Evolutionary conservation across 2,888 invertebrate genomes (phyloP).

Genomic region (Ormyrus pomaceus): DNA sequence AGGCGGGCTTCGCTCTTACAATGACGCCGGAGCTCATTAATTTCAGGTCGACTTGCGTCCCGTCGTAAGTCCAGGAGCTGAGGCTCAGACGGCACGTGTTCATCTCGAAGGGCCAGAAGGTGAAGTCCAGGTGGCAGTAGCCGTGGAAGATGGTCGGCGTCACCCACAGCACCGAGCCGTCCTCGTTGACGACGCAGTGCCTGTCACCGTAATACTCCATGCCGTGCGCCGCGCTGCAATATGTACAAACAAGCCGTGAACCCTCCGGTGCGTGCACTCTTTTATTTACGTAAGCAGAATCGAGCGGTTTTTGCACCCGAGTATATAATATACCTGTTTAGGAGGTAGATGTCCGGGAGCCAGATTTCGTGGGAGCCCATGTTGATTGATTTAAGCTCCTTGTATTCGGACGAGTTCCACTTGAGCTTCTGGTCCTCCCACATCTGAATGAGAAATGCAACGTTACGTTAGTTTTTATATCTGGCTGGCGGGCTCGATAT

Average conservation of each 20-base stretch:
- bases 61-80: constrained; percentile 84
- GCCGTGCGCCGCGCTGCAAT: constrained; percentile 78
- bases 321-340: constrained; percentile 79
- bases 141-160: constrained; percentile 83
- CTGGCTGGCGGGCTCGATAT: neutral
- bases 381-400: constrained; percentile 79
- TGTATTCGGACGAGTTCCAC: constrained; percentile 84
- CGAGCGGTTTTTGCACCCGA: too few relatives aligned
- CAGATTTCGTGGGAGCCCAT: constrained; percentile 85
- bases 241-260: neutral
- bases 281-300: neutral
- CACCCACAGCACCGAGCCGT: constrained; percentile 81
- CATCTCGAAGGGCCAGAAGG: constrained; percentile 85
- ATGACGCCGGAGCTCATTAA: constrained; percentile 61
- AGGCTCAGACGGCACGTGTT: constrained; percentile 83
- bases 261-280: neutral
- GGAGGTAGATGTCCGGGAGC: constrained; percentile 85
- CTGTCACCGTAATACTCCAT: constrained; percentile 80
- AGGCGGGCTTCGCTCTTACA: constrained; percentile 40
- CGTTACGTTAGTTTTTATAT: neutral
- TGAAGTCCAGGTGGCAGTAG: constrained; percentile 82
- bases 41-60: constrained; percentile 78
- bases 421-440: constrained; percentile 86
- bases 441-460: constrained; percentile 75
- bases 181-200: constrained; percentile 76